Base-by-base conservation (phyloP, 2,797 vertebrate species). In the Meda fulgida region DNA sequence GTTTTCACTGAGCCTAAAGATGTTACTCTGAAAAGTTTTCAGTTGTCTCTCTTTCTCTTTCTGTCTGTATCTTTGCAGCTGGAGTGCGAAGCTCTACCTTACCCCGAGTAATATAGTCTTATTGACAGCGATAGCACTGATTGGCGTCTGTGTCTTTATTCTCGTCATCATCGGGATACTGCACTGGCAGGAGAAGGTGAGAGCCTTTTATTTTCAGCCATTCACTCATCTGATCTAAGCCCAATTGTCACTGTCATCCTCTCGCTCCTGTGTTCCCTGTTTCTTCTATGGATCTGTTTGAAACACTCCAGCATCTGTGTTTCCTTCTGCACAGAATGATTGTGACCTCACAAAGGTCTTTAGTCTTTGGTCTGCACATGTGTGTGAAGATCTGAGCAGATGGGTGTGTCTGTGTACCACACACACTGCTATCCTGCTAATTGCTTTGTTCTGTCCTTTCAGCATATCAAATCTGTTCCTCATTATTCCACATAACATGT, bases 111-210 rank as follows among this genome's bases (percentile, higher is more conserved):
- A 97, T 92, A 99, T 97, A 7, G 97, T 99, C 60, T 87, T 99
- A 70, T 95, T 99, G 89, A 99, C 98, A 2, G 98, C 98, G 76
- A 96, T 99, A 55, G 97, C 97, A 0, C 95, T 99, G 89, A 97
- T 98, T 80, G 97, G 98, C 10, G 98, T 99, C 85, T 99, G 98
- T 0, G 93, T 98, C 89, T 98, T 99, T 92, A 99, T 99, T 93
- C 94, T 99, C 84, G 96, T 97, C 88, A 97, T 99, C 92, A 99
- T 99, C 82, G 97, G 97, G 87, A 95, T 98, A 92, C 95, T 99
- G 89, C 98, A 99, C 92, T 99, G 98, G 98, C 95, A 98, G 89
- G 98, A 99, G 94, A 99, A 99, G 97, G 98, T 99, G 92, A 92
- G 93, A 60, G 21, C 8, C 23, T 55, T 78, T 84, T n/a, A 58